These are phyloP conservation scores for Benthosema pterotum DNA, from an alignment of 2,797 vertebrate species.

Conservation along the genomic window DNA sequence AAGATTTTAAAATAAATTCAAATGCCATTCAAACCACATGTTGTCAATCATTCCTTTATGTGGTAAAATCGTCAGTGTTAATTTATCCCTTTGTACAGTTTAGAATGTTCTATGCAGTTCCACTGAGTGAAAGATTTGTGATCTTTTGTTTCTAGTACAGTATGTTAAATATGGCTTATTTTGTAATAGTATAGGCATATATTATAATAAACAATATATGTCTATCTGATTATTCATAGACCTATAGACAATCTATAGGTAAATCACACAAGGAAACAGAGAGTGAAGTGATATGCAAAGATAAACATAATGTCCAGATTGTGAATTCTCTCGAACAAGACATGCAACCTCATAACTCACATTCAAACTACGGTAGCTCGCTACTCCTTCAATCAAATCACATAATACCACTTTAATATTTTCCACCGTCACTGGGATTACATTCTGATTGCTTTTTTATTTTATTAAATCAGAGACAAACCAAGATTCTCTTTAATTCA, in stretches of 20 bases:
- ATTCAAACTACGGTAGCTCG: not conserved
- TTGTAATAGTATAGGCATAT: constrained; percentile 34
- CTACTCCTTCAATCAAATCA: constrained; percentile 36
- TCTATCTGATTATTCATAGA: too few relatives aligned
- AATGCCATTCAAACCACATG: constrained; percentile 21
- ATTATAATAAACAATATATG: too few relatives aligned
- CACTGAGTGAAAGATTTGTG: not conserved
- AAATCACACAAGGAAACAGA: constrained; percentile 6
- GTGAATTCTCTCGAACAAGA: constrained; percentile 55
- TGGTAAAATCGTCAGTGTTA: too few relatives aligned
- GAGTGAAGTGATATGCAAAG: constrained; percentile 32
- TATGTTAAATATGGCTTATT: constrained; percentile 52
- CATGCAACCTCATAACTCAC: constrained; percentile 59
- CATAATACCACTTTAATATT: not conserved
- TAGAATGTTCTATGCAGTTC: not conserved
- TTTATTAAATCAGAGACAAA: too few relatives aligned
- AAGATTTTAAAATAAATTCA: constrained; percentile 16
- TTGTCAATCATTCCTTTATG: not conserved
- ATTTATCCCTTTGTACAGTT: too few relatives aligned
- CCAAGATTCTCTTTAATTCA: too few relatives aligned
- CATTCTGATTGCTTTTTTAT: too few relatives aligned
- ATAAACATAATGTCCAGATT: constrained; percentile 32
- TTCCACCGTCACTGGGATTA: not conserved
- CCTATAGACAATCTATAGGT: not conserved
- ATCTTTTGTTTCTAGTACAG: not conserved